Percentiles rank a stretch among this genome's conserved stretches.
Conservation (phyloP, 1,140 invertebrate genomes). For the Eupeodes corollae region DNA sequence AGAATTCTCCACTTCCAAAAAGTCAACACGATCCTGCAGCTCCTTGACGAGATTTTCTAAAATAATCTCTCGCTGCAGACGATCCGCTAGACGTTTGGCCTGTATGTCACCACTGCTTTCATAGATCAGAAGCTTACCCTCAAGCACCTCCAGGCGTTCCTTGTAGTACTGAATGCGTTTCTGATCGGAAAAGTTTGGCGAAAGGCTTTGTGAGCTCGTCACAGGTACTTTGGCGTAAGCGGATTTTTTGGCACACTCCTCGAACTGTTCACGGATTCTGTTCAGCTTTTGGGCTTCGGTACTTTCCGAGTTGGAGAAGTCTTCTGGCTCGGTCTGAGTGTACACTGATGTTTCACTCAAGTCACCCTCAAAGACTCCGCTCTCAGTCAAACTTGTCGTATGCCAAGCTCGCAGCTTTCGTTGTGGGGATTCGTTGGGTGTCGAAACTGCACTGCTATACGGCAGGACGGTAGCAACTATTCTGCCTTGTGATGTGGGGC, state of each 20-base stretch:
- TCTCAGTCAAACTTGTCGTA: constrained; percentile 45
- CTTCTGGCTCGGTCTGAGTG: constrained; percentile 44
- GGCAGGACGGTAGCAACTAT: constrained; percentile 35
- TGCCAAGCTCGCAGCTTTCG: constrained; percentile 17
- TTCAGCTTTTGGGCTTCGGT: constrained; percentile 13
- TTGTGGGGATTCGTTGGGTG: constrained; percentile 12
- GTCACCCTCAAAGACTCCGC: constrained; percentile 50
- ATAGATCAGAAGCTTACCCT: constrained; percentile 47
- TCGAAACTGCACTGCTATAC: constrained; percentile 26
- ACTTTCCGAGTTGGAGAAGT: constrained; percentile 34
- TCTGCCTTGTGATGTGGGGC: constrained; percentile 5
- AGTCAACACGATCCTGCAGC: constrained; percentile 41
- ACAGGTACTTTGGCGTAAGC: constrained; percentile 14
- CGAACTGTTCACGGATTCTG: constrained; percentile 42
- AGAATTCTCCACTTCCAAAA: constrained; percentile 46
- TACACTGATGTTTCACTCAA: constrained; percentile 34
- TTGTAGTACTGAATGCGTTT: constrained; percentile 47
- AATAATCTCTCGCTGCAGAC: constrained; percentile 44
- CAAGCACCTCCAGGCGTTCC: constrained; percentile 45
- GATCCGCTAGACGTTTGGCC: constrained; percentile 44
- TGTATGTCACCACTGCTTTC: constrained; percentile 47
- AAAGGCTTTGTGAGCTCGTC: constrained; percentile 30
- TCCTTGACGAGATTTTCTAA: constrained; percentile 44
- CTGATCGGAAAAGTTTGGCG: constrained; percentile 40
- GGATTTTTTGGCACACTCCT: constrained; percentile 29